Conservation (phyloP, 2,797 vertebrate species). For the Liasis olivaceus region DNA sequence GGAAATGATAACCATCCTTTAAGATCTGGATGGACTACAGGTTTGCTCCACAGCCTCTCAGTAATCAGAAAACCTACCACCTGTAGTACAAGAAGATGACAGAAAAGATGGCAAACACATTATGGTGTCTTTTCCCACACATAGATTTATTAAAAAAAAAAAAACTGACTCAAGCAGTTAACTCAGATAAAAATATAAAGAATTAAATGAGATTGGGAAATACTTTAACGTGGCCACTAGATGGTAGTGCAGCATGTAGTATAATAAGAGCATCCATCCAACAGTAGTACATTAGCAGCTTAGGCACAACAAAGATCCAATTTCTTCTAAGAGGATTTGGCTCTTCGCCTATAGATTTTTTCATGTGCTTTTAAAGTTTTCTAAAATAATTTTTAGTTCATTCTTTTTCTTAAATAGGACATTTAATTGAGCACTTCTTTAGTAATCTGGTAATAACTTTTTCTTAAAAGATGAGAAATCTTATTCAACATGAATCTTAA, state of each 20-base stretch:
- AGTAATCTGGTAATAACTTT: not conserved
- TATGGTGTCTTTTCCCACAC: too few relatives aligned
- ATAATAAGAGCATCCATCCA: not conserved
- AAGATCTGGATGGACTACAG: not conserved
- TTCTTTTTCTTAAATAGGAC: not conserved
- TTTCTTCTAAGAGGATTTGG: not conserved
- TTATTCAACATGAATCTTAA: not conserved
- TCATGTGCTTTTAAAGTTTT: not conserved
- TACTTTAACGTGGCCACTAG: conserved; percentile 9
- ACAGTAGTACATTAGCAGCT: not conserved
- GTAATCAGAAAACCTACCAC: not conserved
- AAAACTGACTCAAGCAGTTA: not conserved
- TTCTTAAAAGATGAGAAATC: not conserved
- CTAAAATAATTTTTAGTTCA: not conserved
- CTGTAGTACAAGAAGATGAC: not conserved
- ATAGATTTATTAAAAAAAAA: not conserved
- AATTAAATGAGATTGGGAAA: not conserved
- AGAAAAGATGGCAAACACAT: not conserved
- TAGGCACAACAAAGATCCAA: not conserved
- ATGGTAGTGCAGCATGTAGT: conserved; percentile 15
- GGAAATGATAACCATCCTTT: not conserved
- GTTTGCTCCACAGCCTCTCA: not conserved
- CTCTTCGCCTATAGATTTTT: not conserved
- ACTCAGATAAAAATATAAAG: not conserved
- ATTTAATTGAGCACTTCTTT: not conserved